Evolutionary conservation across 2,797 vertebrate species (phyloP), one percentile per base, ranked within the genome.

Genomic region (Zenarchopterus dispar): DNA sequence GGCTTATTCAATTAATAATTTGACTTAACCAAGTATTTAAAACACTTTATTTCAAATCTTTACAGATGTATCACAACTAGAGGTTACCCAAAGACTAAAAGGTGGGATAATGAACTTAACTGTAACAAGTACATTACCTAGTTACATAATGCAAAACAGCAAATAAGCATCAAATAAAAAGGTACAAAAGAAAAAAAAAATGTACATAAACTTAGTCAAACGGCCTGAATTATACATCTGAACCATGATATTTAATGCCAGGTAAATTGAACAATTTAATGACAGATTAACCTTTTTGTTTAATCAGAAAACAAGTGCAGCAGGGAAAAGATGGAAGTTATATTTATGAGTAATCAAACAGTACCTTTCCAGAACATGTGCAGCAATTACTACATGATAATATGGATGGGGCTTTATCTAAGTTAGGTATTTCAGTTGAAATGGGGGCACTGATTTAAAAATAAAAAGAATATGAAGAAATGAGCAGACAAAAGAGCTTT

Each of bases 1-100:
- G 16, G 13, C 16, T 11, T 10, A 36, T 23, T 41, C 1, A n/a
- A 43, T n/a, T 4, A 8, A 43, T 1, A 5, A n/a, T 10, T 13
- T 67, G 47, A 85, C 26, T 50, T 49, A 58, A 24, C 60, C 66
- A 89, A 86, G 78, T 89, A 86, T 74, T 88, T 91, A 90, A 91
- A 92, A 92, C 91, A 90, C 88, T 89, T 92, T 92, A 92, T 92
- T 92, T 92, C 85, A 91, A 90, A 92, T 89, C 79, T 92, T 92
- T 91, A 91, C 91, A 91, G 88, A 89, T 89, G 88, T 90, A 91
- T 92, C 86, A 92, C 89, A 92, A 90, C 91, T 92, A 90, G 83
- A 81, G 85, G 84, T 90, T 89, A 89, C 81, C 89, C 73, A 55
- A 85, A 88, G 82, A 88, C 91, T 91, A 92, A 88, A 91, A 88